A percentile compares a stretch with the other conserved stretches of the same genome.
These are phyloP conservation scores for Equus przewalskii DNA, from an alignment of 2,113 vertebrate species.

Conservation along the genomic window DNA sequence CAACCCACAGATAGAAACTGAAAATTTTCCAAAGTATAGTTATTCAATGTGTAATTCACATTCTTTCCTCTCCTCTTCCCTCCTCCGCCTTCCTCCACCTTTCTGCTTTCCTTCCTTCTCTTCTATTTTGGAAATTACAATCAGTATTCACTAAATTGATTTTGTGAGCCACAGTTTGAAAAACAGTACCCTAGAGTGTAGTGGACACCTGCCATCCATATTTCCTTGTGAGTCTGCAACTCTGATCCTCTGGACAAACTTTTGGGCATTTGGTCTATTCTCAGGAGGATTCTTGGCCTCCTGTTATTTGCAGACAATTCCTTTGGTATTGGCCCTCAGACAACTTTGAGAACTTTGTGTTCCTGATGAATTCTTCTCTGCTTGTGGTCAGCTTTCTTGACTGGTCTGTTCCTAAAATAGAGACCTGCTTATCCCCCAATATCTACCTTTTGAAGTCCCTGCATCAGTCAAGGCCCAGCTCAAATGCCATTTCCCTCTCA, in stretches of 20 bases:
- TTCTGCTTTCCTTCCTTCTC: background rate
- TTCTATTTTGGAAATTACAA: background rate
- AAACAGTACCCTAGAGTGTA: background rate
- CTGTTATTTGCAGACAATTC: background rate
- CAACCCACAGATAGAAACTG: background rate
- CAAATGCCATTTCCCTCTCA: background rate
- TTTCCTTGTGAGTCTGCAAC: background rate
- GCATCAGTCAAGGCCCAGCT: background rate
- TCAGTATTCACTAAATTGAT: background rate
- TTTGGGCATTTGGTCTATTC: background rate
- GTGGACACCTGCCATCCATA: background rate
- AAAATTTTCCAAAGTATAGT: background rate
- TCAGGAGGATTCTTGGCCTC: background rate
- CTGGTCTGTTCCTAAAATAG: background rate
- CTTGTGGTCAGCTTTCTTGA: background rate
- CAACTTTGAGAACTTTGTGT: background rate
- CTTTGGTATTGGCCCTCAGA: background rate
- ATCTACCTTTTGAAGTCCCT: background rate
- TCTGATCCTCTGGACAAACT: background rate
- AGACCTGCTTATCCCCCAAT: background rate
- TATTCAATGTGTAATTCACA: background rate
- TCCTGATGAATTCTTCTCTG: background rate
- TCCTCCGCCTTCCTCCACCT: fast-evolving
- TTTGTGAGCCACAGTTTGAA: background rate
- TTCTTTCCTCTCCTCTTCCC: no score